These are phyloP conservation scores for Halictus rubicundus DNA, from an alignment of 1,140 invertebrate species.

Conservation along the genomic window DNA sequence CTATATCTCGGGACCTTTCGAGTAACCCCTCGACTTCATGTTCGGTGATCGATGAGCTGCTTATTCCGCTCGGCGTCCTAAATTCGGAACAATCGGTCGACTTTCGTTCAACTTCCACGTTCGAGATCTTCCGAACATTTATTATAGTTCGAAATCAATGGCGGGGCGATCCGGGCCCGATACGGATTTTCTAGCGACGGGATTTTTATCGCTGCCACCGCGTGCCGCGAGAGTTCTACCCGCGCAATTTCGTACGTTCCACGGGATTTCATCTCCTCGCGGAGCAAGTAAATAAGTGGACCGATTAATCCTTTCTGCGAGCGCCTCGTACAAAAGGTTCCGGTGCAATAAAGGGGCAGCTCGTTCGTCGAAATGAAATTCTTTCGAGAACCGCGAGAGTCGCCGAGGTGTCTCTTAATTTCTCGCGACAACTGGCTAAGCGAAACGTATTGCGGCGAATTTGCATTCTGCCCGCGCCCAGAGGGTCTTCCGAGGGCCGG, in stretches of 20 bases:
- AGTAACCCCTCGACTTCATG: neutral
- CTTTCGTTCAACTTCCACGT: neutral
- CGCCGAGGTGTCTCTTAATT: neutral
- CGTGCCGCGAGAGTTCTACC: no score
- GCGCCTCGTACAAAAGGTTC: neutral
- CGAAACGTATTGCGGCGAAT: neutral
- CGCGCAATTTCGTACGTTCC: neutral
- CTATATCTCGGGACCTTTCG: constrained; percentile 25
- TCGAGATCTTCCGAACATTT: neutral
- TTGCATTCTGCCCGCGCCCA: constrained; percentile 1
- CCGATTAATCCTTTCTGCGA: neutral
- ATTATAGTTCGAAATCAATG: neutral
- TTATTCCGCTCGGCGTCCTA: neutral
- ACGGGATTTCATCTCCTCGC: neutral
- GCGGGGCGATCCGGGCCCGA: no score
- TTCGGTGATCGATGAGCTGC: neutral
- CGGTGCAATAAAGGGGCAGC: constrained; percentile 5
- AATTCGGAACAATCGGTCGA: neutral
- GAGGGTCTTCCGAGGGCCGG: neutral
- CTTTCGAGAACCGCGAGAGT: neutral
- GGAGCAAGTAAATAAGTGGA: neutral
- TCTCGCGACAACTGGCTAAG: neutral
- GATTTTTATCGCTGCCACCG: no score
- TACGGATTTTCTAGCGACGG: no score
- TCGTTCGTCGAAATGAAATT: constrained; percentile 20